Percentiles rank a stretch among this genome's conserved stretches.
phyloP scores from a whole-genome alignment of 2,888 invertebrate species.

The Xiphydria camelus region DNA sequence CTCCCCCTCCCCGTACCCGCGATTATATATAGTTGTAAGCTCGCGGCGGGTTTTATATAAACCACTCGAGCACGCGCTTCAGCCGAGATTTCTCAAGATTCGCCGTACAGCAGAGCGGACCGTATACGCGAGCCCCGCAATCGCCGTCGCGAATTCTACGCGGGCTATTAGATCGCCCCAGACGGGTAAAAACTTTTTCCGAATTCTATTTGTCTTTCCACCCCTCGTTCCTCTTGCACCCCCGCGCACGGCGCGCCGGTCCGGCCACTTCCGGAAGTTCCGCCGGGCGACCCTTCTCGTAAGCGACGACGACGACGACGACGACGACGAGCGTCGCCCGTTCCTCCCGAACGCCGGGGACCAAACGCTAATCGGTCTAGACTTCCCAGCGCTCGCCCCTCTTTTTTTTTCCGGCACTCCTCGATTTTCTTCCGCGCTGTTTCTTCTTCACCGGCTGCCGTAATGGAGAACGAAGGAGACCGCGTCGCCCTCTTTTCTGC shows the following conservation, averaged over 20 bases:
- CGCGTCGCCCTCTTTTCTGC: no score
- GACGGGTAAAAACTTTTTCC: slow-evolving; percentile 48
- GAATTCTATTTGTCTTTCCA: slow-evolving; percentile 53
- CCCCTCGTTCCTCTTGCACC: slow-evolving; percentile 16
- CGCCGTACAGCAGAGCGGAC: no score
- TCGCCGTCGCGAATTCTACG: no score
- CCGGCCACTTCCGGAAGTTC: slow-evolving; percentile 1
- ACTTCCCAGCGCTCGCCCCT: slow-evolving; percentile 31
- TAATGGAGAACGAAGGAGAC: no score
- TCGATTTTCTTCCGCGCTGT: not conserved
- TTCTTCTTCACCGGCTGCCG: no score
- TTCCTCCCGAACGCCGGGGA: slow-evolving; percentile 36
- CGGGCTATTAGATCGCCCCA: slow-evolving; percentile 50
- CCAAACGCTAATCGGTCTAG: slow-evolving; percentile 52
- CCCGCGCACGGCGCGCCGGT: not conserved
- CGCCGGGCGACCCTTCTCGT: not conserved
- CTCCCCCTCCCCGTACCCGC: no score
- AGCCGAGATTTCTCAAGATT: not conserved
- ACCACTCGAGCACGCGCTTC: not conserved
- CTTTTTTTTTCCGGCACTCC: not conserved
- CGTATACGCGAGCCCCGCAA: no score
- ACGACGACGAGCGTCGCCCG: no score
- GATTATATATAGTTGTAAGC: no score
- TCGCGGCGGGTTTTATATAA: no score
- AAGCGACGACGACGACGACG: no score